Evolutionary conservation across 2,888 invertebrate species (phyloP).

Genomic region (Endotricha flammealis): DNA sequence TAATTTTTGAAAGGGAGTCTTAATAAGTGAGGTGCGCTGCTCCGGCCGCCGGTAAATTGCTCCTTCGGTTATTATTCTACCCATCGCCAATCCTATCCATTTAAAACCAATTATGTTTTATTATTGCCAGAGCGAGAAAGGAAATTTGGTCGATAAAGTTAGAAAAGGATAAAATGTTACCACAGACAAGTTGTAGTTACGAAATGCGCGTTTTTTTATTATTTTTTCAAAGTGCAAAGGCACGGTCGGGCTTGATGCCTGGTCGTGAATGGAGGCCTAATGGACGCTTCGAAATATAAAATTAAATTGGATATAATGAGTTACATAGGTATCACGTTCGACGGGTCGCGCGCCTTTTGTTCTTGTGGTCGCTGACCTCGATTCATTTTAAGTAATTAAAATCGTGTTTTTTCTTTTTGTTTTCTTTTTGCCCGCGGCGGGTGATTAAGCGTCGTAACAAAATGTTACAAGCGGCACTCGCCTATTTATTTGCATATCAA

Average conservation of each 20-base stretch:
- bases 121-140: slow-evolving; percentile 53
- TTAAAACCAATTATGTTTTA: slow-evolving; percentile 77
- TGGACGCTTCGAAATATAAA: slow-evolving; percentile 64
- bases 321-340: slow-evolving; percentile 57
- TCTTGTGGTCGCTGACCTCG: slow-evolving; percentile 46
- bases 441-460: no score
- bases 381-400: slow-evolving; percentile 52
- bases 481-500: not conserved
- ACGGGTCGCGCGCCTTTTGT: slow-evolving; percentile 54
- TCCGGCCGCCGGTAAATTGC: slow-evolving; percentile 53
- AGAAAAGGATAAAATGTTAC: slow-evolving; percentile 40
- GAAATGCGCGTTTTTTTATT: slow-evolving; percentile 32
- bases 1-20: slow-evolving; percentile 49
- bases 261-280: slow-evolving; percentile 59
- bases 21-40: slow-evolving; percentile 49
- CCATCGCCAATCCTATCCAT: slow-evolving; percentile 73
- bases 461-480: no score
- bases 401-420: slow-evolving; percentile 43
- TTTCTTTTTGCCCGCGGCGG: slow-evolving; percentile 22
- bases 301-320: slow-evolving; percentile 67
- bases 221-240: slow-evolving; percentile 32
- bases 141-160: slow-evolving; percentile 23
- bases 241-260: slow-evolving; percentile 46
- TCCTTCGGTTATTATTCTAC: slow-evolving; percentile 49
- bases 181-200: slow-evolving; percentile 41